Evolutionary conservation across 2,113 vertebrate species (phyloP).

Genomic region (Vombatus ursinus): DNA sequence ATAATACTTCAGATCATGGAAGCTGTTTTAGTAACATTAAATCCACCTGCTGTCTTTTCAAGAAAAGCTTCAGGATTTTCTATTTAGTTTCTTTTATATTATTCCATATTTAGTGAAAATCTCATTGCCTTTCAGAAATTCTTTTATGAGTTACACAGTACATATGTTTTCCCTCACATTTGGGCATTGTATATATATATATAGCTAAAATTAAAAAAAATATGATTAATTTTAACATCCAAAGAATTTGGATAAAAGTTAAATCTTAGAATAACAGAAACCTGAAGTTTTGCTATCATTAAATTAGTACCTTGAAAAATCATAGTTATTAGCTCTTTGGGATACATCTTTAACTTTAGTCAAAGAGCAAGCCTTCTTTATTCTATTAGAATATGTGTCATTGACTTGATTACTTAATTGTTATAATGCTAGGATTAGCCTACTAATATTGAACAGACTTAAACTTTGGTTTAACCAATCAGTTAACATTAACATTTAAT

Average conservation of each 20-base stretch:
- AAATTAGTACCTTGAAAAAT: slow-evolving; percentile 24
- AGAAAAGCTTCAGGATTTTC: not conserved
- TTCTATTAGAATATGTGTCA: not conserved
- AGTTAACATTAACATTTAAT: not conserved
- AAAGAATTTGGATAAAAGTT: slow-evolving; percentile 37
- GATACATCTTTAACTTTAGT: not conserved
- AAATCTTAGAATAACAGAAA: slow-evolving; percentile 15
- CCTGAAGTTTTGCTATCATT: slow-evolving; percentile 26
- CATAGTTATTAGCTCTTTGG: slow-evolving; percentile 45
- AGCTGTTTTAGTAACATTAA: not conserved
- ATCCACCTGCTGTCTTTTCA: not conserved
- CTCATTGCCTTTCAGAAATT: slow-evolving; percentile 44
- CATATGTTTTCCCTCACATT: slow-evolving; percentile 18
- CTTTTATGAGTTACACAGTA: not conserved
- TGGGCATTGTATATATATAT: not conserved
- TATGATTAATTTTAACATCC: slow-evolving; percentile 16
- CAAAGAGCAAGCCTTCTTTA: not conserved
- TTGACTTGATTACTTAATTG: not conserved
- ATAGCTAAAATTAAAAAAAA: slow-evolving; percentile 13
- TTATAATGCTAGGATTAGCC: not conserved
- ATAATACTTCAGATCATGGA: not conserved
- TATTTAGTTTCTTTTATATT: slow-evolving; percentile 27
- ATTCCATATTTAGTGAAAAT: not conserved
- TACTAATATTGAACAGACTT: not conserved
- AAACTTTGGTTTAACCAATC: not conserved